Evolutionary conservation across 1,140 invertebrate species (phyloP).

Genomic region (Drosophila yakuba): DNA sequence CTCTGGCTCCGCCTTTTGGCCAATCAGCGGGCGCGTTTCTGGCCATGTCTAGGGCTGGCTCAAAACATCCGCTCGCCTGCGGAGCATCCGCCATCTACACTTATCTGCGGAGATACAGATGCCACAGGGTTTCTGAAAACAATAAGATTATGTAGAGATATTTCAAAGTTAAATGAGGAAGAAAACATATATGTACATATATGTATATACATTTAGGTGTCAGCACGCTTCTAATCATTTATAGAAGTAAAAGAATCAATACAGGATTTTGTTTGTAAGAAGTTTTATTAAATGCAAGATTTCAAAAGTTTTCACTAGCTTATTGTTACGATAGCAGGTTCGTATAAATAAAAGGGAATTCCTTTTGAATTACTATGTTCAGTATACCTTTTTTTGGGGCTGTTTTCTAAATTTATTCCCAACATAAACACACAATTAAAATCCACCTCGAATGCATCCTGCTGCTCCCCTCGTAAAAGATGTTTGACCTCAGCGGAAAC

Average conservation of each 20-base stretch:
- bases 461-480: slow-evolving; percentile 6
- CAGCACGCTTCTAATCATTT: no score
- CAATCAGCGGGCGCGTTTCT: slow-evolving; percentile 59
- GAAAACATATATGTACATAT: no score
- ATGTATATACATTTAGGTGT: no score
- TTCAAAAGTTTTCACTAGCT: neutral
- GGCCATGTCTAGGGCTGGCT: slow-evolving; percentile 53
- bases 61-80: slow-evolving; percentile 8
- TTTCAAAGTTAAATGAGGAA: no score
- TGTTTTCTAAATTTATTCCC: slow-evolving; percentile 5
- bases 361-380: neutral
- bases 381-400: no score
- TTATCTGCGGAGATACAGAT: neutral
- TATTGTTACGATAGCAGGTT: neutral
- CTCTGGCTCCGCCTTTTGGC: slow-evolving; percentile 75
- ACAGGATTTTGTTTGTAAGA: no score
- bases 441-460: slow-evolving; percentile 13
- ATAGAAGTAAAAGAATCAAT: no score
- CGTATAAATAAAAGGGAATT: neutral
- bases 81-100: slow-evolving; percentile 1
- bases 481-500: slow-evolving; percentile 48
- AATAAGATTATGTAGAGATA: neutral
- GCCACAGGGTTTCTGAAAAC: neutral
- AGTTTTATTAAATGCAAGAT: no score
- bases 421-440: slow-evolving; percentile 37